phyloP scores from a whole-genome alignment of 2,113 vertebrate genomes.

The Phoenicopterus ruber region DNA sequence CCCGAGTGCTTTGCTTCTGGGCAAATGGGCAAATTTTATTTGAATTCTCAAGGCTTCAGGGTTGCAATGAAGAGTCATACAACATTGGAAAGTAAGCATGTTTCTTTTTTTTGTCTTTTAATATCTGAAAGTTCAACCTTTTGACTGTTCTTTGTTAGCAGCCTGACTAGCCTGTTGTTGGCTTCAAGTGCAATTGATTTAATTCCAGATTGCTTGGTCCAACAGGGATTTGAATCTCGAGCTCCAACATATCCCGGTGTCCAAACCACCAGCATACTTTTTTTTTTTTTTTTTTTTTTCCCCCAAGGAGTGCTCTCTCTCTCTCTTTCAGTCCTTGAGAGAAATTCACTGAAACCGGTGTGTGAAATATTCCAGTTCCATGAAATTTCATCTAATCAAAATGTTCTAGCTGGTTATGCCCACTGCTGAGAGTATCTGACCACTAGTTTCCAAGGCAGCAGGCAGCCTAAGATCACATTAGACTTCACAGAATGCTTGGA shows the following conservation, averaged over 20 bases:
- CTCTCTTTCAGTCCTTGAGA: not conserved
- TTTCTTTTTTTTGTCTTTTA: too few species aligned
- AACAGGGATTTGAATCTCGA: not conserved
- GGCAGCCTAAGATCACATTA: slow-evolving; percentile 12
- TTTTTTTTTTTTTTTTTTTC: too few species aligned
- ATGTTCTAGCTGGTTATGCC: slow-evolving; percentile 54
- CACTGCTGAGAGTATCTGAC: slow-evolving; percentile 36
- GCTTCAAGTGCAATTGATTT: not conserved
- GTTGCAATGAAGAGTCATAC: not conserved
- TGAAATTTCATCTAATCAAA: slow-evolving; percentile 53
- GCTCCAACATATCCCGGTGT: not conserved
- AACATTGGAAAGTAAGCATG: not conserved
- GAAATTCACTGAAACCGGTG: not conserved
- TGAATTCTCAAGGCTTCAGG: not conserved
- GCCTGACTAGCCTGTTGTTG: not conserved
- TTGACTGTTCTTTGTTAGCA: not conserved
- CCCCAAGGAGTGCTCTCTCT: not conserved
- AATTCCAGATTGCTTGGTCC: not conserved
- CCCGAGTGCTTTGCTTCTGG: not conserved
- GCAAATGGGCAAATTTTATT: not conserved
- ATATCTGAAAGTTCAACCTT: not conserved
- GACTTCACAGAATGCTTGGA: slow-evolving; percentile 24
- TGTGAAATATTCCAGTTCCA: slow-evolving; percentile 33
- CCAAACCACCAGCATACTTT: not conserved
- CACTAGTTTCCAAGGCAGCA: slow-evolving; percentile 62